phyloP scores from a whole-genome alignment of 2,888 invertebrate species.

The Rhingia rostrata region DNA sequence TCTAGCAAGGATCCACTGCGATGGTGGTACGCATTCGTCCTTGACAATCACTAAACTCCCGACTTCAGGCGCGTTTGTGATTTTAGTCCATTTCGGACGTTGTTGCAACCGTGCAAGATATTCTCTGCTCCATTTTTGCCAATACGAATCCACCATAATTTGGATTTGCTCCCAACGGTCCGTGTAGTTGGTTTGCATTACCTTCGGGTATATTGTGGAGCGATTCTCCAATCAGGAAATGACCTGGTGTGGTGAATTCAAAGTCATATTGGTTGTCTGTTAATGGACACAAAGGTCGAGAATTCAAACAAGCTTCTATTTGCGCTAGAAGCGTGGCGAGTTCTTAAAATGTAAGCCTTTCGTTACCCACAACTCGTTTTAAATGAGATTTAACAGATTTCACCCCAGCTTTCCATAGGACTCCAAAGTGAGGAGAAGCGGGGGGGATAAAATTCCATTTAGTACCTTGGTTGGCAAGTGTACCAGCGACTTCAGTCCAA shows the following conservation, averaged over 20 bases:
- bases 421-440: constrained; percentile 77
- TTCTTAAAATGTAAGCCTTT: constrained; percentile 76
- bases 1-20: neutral
- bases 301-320: constrained; percentile 77
- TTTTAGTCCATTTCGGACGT: constrained; percentile 19
- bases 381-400: constrained; percentile 77
- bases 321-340: constrained; percentile 75
- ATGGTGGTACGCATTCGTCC: constrained; percentile 15
- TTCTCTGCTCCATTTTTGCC: too few relatives aligned
- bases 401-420: constrained; percentile 78
- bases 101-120: neutral
- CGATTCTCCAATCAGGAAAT: constrained; percentile 55
- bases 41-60: neutral
- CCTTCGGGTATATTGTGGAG: neutral
- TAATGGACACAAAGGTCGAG: constrained; percentile 75
- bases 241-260: constrained; percentile 50
- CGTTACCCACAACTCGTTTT: constrained; percentile 72
- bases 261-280: constrained; percentile 58
- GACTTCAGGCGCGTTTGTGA: neutral
- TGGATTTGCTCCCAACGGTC: constrained; percentile 1
- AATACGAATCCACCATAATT: too few relatives aligned
- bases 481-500: neutral
- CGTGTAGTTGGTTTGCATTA: neutral
- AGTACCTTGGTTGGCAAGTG: neutral
- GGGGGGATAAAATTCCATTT: constrained; percentile 78